These are phyloP conservation scores for Tetramorium alpestre DNA, from an alignment of 1,140 invertebrate genomes.

Conservation along the genomic window DNA sequence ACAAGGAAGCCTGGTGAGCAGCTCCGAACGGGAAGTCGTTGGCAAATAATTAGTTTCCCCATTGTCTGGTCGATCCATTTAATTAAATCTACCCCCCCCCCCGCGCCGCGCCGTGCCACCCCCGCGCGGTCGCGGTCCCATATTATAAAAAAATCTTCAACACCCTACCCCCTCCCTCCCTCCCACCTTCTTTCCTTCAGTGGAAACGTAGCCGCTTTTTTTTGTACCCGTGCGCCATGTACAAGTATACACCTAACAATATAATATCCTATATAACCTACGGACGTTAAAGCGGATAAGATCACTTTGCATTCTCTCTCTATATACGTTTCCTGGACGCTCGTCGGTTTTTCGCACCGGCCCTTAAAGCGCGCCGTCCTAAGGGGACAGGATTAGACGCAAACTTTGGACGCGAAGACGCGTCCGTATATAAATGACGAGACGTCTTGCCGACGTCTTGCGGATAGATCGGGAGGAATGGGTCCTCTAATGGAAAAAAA, in stretches of 20 bases:
- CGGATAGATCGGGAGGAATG: not conserved
- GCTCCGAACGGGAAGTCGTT: slow-evolving; percentile 38
- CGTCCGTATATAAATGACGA: not conserved
- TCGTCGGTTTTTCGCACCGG: slow-evolving; percentile 26
- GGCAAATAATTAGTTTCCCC: slow-evolving; percentile 49
- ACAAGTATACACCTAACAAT: slow-evolving; percentile 75
- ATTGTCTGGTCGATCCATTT: slow-evolving; percentile 44
- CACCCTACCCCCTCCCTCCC: slow-evolving; percentile 6
- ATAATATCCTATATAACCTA: slow-evolving; percentile 78
- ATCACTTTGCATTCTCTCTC: slow-evolving; percentile 78
- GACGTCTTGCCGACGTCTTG: not conserved
- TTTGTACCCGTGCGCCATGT: slow-evolving; percentile 75
- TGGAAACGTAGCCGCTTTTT: slow-evolving; percentile 77
- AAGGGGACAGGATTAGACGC: not conserved
- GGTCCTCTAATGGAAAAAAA: not conserved
- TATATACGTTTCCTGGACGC: slow-evolving; percentile 42
- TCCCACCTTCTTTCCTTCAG: slow-evolving; percentile 46
- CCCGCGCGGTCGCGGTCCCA: slow-evolving; percentile 50
- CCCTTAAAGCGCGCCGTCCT: slow-evolving; percentile 47
- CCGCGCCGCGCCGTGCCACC: slow-evolving; percentile 7
- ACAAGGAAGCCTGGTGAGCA: slow-evolving; percentile 28
- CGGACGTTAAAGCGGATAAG: slow-evolving; percentile 82
- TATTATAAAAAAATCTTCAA: slow-evolving; percentile 61
- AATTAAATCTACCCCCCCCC: slow-evolving; percentile 53
- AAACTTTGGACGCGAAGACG: not conserved